Evolutionary conservation across 2,888 invertebrate species (phyloP).

Genomic region (Molanna angustata): DNA sequence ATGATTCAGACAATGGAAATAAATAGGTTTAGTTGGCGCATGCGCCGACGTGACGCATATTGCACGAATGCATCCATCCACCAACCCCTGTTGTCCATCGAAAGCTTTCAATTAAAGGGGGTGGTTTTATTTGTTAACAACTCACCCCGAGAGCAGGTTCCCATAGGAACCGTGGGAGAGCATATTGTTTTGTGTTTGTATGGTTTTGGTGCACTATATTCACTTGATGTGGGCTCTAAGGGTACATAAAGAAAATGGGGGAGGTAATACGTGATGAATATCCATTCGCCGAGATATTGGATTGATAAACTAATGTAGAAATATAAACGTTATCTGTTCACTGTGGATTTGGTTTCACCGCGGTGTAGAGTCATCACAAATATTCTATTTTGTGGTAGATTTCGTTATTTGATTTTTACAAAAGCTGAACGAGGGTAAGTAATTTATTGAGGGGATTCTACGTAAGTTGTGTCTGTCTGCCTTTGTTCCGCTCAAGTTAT

Average conservation of each 20-base stretch:
- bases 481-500: too few species aligned
- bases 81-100: not conserved
- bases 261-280: not conserved
- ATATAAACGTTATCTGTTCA: not conserved
- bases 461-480: too few species aligned
- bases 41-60: constrained; percentile 24
- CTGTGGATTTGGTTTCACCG: too few species aligned
- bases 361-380: too few species aligned
- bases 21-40: constrained; percentile 10
- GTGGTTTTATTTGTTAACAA: constrained; percentile 17
- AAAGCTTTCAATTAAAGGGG: constrained; percentile 9
- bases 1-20: constrained; percentile 8
- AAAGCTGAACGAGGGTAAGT: too few species aligned
- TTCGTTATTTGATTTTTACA: too few species aligned
- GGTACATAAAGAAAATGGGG: not conserved
- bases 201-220: not conserved
- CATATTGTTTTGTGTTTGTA: constrained; percentile 22
- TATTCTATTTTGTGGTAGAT: too few species aligned
- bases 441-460: too few species aligned
- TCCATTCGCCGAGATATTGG: not conserved
- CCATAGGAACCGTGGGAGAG: constrained; percentile 26
- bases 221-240: not conserved
- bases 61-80: constrained; percentile 14
- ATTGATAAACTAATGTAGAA: not conserved
- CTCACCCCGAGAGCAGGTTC: constrained; percentile 18